Evolutionary conservation across 2,888 invertebrate species (phyloP).

Genomic region (Dysmachus trigonus): DNA sequence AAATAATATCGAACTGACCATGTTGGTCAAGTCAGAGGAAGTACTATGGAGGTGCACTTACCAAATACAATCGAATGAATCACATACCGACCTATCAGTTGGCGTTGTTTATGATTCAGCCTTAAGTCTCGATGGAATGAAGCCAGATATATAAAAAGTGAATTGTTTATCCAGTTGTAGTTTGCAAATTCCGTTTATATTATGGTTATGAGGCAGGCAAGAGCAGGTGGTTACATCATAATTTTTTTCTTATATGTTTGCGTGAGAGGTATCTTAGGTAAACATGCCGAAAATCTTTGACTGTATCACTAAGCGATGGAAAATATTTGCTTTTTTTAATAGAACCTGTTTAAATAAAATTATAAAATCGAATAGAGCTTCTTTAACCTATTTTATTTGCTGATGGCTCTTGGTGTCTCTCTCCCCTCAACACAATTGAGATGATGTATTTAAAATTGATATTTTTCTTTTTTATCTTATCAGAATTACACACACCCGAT

Average conservation of each 20-base stretch:
- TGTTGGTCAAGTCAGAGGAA: constrained; percentile 1
- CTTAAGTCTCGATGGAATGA: neutral
- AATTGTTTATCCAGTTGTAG: neutral
- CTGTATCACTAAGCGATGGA: neutral
- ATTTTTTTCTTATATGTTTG: neutral
- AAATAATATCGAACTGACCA: neutral
- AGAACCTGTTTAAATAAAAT: neutral
- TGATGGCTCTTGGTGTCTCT: neutral
- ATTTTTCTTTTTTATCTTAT: neutral
- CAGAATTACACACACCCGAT: constrained; percentile 82
- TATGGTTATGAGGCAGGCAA: neutral
- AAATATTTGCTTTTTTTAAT: neutral
- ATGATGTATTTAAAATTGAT: neutral
- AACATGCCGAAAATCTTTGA: neutral
- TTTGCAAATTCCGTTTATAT: neutral
- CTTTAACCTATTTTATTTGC: neutral
- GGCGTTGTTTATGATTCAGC: neutral
- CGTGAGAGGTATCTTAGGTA: neutral
- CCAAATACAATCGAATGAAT: neutral
- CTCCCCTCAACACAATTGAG: neutral
- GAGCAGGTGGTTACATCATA: neutral
- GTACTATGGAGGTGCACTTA: neutral
- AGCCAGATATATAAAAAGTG: neutral
- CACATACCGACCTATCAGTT: neutral
- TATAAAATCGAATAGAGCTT: neutral